Percentiles rank a stretch among this genome's conserved stretches.
Evolutionary conservation across 1,140 invertebrate species (phyloP).

Genomic region (Venturia canescens): DNA sequence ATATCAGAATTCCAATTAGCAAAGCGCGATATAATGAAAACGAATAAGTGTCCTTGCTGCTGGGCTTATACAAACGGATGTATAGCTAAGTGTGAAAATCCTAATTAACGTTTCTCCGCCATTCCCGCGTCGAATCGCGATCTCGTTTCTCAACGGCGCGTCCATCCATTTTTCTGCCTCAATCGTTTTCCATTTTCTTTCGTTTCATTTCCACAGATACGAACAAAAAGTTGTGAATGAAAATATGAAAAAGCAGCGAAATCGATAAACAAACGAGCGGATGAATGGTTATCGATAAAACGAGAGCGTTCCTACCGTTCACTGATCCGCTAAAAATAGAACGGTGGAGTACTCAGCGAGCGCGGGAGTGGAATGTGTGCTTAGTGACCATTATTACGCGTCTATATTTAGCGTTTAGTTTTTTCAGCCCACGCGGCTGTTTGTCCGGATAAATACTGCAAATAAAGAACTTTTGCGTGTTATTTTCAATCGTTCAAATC

Average conservation of each 20-base stretch:
- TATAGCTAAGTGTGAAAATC: not conserved
- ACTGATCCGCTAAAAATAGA: constrained; percentile 26
- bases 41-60: not conserved
- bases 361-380: not conserved
- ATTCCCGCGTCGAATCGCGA: not conserved
- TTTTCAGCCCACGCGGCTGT: not conserved
- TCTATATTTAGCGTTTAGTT: not conserved
- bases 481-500: too few species aligned
- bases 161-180: not conserved
- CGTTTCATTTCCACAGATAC: not conserved
- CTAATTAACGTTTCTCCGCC: constrained; percentile 6
- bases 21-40: not conserved
- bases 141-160: constrained; percentile 2
- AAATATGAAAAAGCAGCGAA: not conserved
- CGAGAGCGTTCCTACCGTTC: not conserved
- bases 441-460: not conserved
- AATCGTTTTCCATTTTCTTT: not conserved
- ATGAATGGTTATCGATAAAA: not conserved
- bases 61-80: not conserved
- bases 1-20: not conserved
- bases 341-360: constrained; percentile 6
- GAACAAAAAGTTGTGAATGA: constrained; percentile 10
- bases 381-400: constrained; percentile 26
- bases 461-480: not conserved
- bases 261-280: not conserved